A percentile compares a stretch with the other conserved stretches of the same genome.
These are phyloP conservation scores for Sorex araneus DNA, from an alignment of 2,113 vertebrate genomes.

Conservation along the genomic window DNA sequence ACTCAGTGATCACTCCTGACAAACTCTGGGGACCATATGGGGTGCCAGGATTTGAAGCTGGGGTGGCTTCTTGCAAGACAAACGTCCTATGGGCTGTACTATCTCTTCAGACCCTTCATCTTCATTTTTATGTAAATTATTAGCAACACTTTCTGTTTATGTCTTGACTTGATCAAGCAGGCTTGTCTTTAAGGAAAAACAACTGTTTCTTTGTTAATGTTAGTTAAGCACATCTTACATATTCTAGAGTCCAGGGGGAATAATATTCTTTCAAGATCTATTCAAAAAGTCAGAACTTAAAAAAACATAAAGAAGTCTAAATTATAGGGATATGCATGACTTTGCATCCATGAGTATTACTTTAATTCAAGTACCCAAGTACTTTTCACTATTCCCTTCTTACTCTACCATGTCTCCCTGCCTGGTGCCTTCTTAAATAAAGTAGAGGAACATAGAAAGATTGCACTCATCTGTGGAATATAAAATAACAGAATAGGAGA, in stretches of 20 bases:
- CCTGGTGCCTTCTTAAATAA: slow-evolving; percentile 49
- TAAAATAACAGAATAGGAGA: too few relatives aligned
- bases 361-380: slow-evolving; percentile 63
- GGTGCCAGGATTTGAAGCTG: too few relatives aligned
- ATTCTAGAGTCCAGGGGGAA: slow-evolving; percentile 87
- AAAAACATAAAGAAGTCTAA: too few relatives aligned
- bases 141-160: slow-evolving; percentile 80
- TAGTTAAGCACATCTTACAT: slow-evolving; percentile 85
- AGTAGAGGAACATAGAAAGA: too few relatives aligned
- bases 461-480: too few relatives aligned
- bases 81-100: too few relatives aligned
- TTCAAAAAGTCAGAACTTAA: slow-evolving; percentile 83
- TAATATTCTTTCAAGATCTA: slow-evolving; percentile 82
- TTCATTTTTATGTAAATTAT: slow-evolving; percentile 84
- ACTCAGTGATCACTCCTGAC: too few relatives aligned
- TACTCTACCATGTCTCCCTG: slow-evolving; percentile 33
- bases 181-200: slow-evolving; percentile 82
- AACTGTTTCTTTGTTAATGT: slow-evolving; percentile 84
- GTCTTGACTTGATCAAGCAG: slow-evolving; percentile 76
- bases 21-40: too few relatives aligned
- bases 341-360: slow-evolving; percentile 78
- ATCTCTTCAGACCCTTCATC: not conserved
- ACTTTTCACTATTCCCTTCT: slow-evolving; percentile 60
- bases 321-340: slow-evolving; percentile 81
- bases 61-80: too few relatives aligned